Evolutionary conservation across 2,113 vertebrate species (phyloP).

Genomic region (Thomomys bottae): DNA sequence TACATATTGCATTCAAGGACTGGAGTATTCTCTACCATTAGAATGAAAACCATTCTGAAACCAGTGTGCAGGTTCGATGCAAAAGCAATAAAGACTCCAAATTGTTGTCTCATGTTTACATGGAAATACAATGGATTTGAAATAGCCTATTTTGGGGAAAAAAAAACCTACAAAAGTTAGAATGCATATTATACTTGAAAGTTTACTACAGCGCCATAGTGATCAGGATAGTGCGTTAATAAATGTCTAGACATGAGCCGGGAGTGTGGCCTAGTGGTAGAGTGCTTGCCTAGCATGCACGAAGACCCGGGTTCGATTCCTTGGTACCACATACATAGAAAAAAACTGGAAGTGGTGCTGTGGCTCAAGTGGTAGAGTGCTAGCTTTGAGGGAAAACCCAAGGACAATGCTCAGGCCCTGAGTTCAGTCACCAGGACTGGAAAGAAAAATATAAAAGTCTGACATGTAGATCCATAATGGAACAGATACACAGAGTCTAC

Average conservation of each 20-base stretch:
- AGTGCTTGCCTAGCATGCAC: too few species aligned
- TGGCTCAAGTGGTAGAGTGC: too few species aligned
- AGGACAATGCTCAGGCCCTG: too few species aligned
- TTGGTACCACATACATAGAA: too few species aligned
- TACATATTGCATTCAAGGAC: neutral
- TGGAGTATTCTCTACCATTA: neutral
- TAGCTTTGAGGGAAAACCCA: too few species aligned
- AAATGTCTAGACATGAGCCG: neutral
- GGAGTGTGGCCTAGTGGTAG: too few species aligned
- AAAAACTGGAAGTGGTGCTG: too few species aligned
- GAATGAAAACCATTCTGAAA: neutral
- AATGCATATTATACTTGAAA: neutral
- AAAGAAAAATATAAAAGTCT: too few species aligned
- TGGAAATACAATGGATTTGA: too few species aligned
- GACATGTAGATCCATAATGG: accelerated
- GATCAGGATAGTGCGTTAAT: accelerated
- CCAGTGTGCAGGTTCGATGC: neutral
- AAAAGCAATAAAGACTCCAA: neutral
- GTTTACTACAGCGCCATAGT: neutral
- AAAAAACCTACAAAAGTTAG: neutral
- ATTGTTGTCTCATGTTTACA: neutral
- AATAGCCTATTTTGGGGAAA: too few species aligned
- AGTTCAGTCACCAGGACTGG: too few species aligned
- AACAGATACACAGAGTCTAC: neutral
- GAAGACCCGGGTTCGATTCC: too few species aligned